Evolutionary conservation across 2,797 vertebrate genomes (phyloP), one percentile per base, ranked within the genome.

Genomic region (Picus viridis): DNA sequence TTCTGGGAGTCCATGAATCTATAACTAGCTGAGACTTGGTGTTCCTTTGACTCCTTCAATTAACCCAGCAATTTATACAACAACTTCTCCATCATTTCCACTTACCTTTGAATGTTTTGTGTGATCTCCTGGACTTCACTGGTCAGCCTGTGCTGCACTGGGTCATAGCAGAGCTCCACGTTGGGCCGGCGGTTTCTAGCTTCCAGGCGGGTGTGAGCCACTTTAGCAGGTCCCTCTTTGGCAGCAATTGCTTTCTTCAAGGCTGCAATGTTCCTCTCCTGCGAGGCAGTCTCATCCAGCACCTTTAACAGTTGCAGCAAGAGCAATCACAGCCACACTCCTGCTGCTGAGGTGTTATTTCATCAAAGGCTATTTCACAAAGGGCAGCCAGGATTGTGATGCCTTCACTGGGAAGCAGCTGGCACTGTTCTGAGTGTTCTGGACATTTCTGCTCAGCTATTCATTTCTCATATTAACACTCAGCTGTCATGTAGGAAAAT

Each of bases 121-220:
- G 69, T 96, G 72, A 99, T 98, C 94, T 98, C 98, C 7, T 98
- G 96, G 68, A 99, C 96, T 96, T 99, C 98, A 2, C 67, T 79
- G 26, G 98, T 96, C 73, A 99, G 98, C 68, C 97, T 96, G 23
- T 89, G 81, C 41, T 99, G 99, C 3, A 95, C 98, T 0, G 82
- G 70, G 53, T 99, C 99, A 0, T 97, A 97, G 90, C 99, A 99
- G 13, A 98, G 97, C 96, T 99, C 99, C 79, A 98, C 97, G 2
- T 97, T 97, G 10, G 99, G 99, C 51, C 99, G 97, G 75, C 92
- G 96, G 2, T 86, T 97, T 67, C 99, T 98, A 23, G 97, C 86
- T 34, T 97, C 97, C 93, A 99, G 81, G 34, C 98, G 98, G 1
- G 97, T 97, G 83, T 98, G 97, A 59, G 98, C 98, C 95, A 99